These are phyloP conservation scores for pig (Sus scrofa) DNA, from an alignment of 2,113 vertebrate genomes.

Conservation along the genomic window DNA sequence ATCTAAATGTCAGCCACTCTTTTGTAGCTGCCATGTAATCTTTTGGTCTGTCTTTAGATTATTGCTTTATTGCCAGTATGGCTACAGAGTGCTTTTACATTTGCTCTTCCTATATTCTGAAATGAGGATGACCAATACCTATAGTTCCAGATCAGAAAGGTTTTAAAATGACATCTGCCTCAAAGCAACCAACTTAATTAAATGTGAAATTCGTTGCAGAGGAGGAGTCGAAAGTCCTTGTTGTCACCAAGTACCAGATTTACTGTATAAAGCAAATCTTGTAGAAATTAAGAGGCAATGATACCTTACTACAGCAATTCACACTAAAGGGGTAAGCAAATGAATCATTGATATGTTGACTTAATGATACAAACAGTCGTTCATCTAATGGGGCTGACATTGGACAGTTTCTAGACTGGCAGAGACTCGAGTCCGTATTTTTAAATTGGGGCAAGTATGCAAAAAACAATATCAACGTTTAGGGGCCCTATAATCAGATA, in stretches of 20 bases:
- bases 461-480: background rate
- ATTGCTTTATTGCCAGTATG: conserved; percentile 56
- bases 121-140: too few relatives aligned
- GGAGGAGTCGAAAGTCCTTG: background rate
- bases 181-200: conserved; percentile 6
- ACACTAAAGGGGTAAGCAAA: background rate
- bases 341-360: background rate
- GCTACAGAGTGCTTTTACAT: conserved; percentile 3
- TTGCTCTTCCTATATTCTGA: too few relatives aligned
- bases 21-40: conserved; percentile 54
- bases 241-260: background rate
- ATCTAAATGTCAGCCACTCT: conserved; percentile 68
- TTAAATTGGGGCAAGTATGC: background rate
- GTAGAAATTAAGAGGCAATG: background rate
- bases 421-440: background rate
- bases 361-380: background rate
- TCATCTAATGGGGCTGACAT: background rate
- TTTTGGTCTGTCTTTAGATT: background rate
- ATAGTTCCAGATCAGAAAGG: background rate
- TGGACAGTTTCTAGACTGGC: background rate
- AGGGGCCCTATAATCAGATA: background rate
- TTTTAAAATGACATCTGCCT: background rate
- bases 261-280: background rate
- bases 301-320: background rate
- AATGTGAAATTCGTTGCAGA: background rate